phyloP scores from a whole-genome alignment of 2,797 vertebrate genomes.

The Rhinatrema bivittatum region DNA sequence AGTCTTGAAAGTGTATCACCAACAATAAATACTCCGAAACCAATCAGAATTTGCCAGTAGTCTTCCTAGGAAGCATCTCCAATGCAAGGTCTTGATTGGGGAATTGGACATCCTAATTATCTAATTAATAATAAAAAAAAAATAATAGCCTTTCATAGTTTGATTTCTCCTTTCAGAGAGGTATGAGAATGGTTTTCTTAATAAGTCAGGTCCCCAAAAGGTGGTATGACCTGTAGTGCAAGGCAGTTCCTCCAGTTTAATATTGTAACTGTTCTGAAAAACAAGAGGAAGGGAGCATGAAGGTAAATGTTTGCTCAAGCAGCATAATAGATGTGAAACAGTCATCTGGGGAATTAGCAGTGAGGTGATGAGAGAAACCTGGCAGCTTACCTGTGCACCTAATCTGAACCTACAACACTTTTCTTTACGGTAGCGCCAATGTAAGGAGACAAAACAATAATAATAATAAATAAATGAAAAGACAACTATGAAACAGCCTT shows the following conservation, averaged over 20 bases:
- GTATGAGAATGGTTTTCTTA: no score
- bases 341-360: slow-evolving; percentile 17
- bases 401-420: background rate
- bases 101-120: no score
- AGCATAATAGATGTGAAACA: slow-evolving; percentile 27
- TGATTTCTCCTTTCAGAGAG: background rate
- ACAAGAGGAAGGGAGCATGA: slow-evolving; percentile 26
- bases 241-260: no score
- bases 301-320: slow-evolving; percentile 29
- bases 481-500: background rate
- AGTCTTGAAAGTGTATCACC: no score
- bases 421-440: slow-evolving; percentile 28
- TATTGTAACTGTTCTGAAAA: no score
- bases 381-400: slow-evolving; percentile 9
- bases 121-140: background rate
- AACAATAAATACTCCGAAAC: no score
- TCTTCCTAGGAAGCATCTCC: no score
- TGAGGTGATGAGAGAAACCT: slow-evolving; percentile 9
- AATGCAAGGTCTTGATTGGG: no score
- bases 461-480: slow-evolving; percentile 2
- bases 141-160: background rate
- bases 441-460: slow-evolving; percentile 13
- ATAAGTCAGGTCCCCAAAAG: no score
- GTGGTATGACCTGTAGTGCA: no score
- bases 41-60: no score